Conservation (phyloP, 2,797 vertebrate species). For the Okamejei kenojei region DNA sequence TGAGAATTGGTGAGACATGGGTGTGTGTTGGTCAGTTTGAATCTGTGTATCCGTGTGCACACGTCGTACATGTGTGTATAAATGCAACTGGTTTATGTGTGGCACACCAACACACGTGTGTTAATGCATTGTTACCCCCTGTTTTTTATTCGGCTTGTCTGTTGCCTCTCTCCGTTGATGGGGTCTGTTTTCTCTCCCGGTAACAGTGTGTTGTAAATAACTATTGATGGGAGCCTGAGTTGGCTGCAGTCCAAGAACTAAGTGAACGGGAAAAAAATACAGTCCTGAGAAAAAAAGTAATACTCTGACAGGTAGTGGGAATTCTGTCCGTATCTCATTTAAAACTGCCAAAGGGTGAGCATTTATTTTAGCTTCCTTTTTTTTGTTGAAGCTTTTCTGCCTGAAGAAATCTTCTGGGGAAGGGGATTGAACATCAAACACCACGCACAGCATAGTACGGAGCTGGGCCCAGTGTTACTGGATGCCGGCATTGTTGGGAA, state of each 20-base stretch:
- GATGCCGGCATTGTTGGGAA: not conserved
- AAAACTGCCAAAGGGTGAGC: too few species aligned
- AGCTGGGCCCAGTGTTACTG: too few species aligned
- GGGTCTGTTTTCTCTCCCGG: not conserved
- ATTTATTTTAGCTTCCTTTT: not conserved
- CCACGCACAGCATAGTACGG: not conserved
- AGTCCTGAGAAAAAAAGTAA: not conserved
- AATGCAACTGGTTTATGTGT: not conserved
- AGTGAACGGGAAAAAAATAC: not conserved
- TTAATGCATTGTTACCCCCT: too few species aligned
- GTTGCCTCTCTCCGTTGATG: not conserved
- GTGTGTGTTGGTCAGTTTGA: too few species aligned
- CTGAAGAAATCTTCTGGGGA: not conserved
- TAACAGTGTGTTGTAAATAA: not conserved
- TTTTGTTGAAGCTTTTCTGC: not conserved
- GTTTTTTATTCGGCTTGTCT: too few species aligned
- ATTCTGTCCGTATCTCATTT: not conserved
- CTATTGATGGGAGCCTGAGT: not conserved
- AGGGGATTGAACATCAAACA: too few species aligned
- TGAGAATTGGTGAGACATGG: too few species aligned
- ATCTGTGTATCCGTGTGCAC: too few species aligned
- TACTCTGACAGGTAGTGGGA: not conserved
- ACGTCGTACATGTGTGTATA: too few species aligned
- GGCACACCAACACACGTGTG: too few species aligned
- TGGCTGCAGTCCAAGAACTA: not conserved